Evolutionary conservation across 2,113 vertebrate species (phyloP), one percentile per base, ranked within the genome.

Genomic region (Rynchops niger): DNA sequence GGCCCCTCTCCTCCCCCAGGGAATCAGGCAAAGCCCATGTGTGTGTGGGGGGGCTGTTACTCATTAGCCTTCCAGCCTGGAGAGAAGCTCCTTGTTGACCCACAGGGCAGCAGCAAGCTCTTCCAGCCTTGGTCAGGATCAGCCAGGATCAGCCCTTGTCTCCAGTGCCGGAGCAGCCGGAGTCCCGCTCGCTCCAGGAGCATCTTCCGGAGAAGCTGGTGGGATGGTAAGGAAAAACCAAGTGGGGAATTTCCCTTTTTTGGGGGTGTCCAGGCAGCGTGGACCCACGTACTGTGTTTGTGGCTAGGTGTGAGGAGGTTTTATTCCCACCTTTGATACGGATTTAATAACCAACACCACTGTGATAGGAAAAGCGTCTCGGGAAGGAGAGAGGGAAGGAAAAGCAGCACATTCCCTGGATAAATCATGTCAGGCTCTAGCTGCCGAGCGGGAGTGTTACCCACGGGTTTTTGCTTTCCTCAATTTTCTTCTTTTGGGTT

Each of bases 41-140:
- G 42, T 17, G 15, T 15, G 36, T 67, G 85, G 45, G 2, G 52
- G 42, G 29, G 85, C 61, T 72, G 95, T 96, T 97, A 97, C 4
- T 97, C 94, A 96, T 97, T 97, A 95, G 47, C 93, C 58, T 40
- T 55, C 50, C 69, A 38, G 79, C 36, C 40, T n/a, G n/a, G 5
- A 8, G 63, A 45, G 58, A n/a, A 67, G 65, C 36, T 76, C 80
- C 58, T 67, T 9, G 9, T 19, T 65, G 78, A 84, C 62, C 81
- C 56, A 4, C n/a, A 20, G 47, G 20, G 7, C 72, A 43, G 79
- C 45, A 55, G 9, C 12, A 23, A 53, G 34, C 47, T 56, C 61
- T 38, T 1, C 17, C 79, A 81, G 56, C 56, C 52, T 71, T 38
- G 45, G 3, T 25, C 16, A 45, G 43, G 43, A 45, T 21, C 1